Base-by-base conservation (phyloP, 2,113 vertebrate species). In the Corythornis cristatus region DNA sequence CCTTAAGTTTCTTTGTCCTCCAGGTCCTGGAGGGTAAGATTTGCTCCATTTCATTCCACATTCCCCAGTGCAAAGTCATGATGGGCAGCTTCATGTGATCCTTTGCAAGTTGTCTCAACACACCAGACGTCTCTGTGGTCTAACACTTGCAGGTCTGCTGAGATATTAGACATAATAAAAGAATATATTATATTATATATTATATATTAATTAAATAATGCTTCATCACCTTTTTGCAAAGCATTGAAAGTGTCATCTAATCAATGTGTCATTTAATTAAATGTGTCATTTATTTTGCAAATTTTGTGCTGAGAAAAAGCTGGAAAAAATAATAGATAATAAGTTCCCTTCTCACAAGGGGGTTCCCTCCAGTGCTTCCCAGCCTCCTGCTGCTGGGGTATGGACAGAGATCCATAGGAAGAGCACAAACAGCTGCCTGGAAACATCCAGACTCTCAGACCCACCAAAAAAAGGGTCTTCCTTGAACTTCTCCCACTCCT, bases 241-340 rank as follows among this genome's bases (percentile, higher is more conserved):
- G 16, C 21, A 12, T 81, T 70, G 21, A 46, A 22, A 22, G 20
- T 3, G 37, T 37, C 37, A 37, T 37, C 10, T 37, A 37, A 37
- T 37, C 37, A 37, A 3, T 3, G 4, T 19, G 66, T 46, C 0
- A 0, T 9, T 83, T 48, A 70, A 37, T 37, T 37, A 37, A 37
- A 3, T 3, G 4, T 19, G 66, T 46, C 0, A 0, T 9, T 83
- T 48, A 70, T 35, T 81, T 70, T 46, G 28, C 15, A 79, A 64
- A 74, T 62, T 82, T 31, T 25, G 21, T 6, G 1, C 31, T 45
- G 18, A 81, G 23, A 64, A 82, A 43, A 35, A 76, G 7, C 6
- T 29, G 31, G 35, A 45, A 57, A 76, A 81, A 51, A 15, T 3
- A 60, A 67, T 26, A 72, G 45, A 35, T 6, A 37, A 43, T 9